phyloP scores from a whole-genome alignment of 2,888 invertebrate species.

The Gibbula magus region DNA sequence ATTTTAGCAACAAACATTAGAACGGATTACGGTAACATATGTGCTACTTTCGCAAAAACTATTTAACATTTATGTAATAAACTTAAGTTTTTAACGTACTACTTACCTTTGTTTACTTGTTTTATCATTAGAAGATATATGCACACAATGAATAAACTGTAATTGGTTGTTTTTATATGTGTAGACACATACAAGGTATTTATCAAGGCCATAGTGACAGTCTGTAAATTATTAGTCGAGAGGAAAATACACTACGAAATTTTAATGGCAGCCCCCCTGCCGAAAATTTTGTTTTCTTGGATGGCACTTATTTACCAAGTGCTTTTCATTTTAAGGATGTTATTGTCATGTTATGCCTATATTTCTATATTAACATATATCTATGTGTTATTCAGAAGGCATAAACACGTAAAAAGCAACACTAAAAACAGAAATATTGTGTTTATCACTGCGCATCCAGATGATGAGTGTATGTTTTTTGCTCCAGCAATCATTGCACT shows the following conservation, averaged over 20 bases:
- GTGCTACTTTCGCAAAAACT: background rate
- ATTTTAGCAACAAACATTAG: background rate
- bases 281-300: background rate
- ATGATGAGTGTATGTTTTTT: conserved; percentile 99
- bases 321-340: too few relatives aligned
- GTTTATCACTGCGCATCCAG: conserved; percentile 94
- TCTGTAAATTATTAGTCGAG: background rate
- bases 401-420: background rate
- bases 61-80: too few relatives aligned
- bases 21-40: background rate
- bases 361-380: too few relatives aligned
- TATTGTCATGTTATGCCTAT: too few relatives aligned
- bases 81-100: too few relatives aligned
- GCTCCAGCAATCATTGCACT: conserved; percentile 81
- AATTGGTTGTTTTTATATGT: too few relatives aligned
- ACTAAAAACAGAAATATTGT: conserved; percentile 77
- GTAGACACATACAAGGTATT: too few relatives aligned
- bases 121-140: too few relatives aligned
- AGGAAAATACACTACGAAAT: background rate
- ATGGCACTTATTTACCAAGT: too few relatives aligned
- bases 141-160: too few relatives aligned
- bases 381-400: background rate
- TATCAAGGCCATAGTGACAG: too few relatives aligned
- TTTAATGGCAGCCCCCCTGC: conserved; percentile 14
- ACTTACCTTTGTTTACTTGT: too few relatives aligned